Evolutionary conservation across 2,888 invertebrate species (phyloP), one percentile per base, ranked within the genome.

Genomic region (Phyllotreta cruciferae): DNA sequence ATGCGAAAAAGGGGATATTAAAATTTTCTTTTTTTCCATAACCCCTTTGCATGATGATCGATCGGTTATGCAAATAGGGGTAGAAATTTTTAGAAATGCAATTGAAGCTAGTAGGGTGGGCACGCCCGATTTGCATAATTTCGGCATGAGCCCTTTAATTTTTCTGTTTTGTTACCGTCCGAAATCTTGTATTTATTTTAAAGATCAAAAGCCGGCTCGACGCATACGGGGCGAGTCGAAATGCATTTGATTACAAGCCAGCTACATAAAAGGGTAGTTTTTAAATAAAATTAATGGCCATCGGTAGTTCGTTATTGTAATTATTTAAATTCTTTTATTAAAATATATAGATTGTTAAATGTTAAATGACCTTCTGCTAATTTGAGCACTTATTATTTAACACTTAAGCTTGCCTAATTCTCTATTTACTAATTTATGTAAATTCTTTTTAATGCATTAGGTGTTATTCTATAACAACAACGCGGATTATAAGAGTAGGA

Each of bases 61-160:
- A 70, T 70, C 62, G 67, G 64, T 47, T 68, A 68, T 70, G 67
- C 60, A 66, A 69, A 69, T 67, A 67, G 67, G 69, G 69, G 69
- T 63, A 53, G 64, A 69, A 69, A 67, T 63, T 60, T 24, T 24
- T 63, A 65, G 63, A 69, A 65, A 62, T 62, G 60, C 66, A 64
- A 69, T 66, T 64, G 66, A 56, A 61, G 52, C 60, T 24, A 50
- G 66, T 58, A 61, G 66, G 69, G 67, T 65, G 64, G 24, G 66
- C 61, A 8, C 11, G 13, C 47, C 54, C n/a, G 34, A 67, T 69
- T 69, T 66, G 54, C 69, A 69, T 69, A 67, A 64, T 67, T 66
- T 67, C 67, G 63, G 37, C 64, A 57, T 65, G 63, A 62, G 68
- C 66, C 68, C 65, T 66, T 66, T 63, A 66, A 68, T 66, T 68